These are phyloP conservation scores for Apostichopus leukothele DNA, from an alignment of 53 echinoderm and acorn worm genomes.

Conservation along the genomic window DNA sequence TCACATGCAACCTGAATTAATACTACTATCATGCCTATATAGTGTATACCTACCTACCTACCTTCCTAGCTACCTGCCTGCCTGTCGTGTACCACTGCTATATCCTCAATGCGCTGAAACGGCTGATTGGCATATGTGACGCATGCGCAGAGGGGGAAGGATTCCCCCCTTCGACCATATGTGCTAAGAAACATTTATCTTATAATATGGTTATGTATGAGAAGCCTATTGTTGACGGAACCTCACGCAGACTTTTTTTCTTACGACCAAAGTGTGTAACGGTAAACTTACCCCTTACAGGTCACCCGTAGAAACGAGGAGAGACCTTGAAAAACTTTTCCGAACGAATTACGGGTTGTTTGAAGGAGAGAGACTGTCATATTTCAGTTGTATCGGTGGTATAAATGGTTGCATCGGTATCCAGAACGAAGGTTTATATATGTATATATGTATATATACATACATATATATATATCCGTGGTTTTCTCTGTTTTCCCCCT, in stretches of 20 bases:
- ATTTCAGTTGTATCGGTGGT: conserved; percentile 2
- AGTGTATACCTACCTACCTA: neutral
- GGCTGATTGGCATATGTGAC: conserved; percentile 41
- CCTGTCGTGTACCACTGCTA: neutral
- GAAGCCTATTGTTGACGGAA: conserved; percentile 41
- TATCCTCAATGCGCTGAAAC: conserved; percentile 13
- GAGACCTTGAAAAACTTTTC: conserved; percentile 36
- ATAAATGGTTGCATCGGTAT: conserved; percentile 27
- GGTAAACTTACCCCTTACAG: conserved; percentile 48
- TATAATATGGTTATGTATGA: conserved; percentile 48
- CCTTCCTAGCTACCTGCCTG: neutral
- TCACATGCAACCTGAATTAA: conserved; percentile 31
- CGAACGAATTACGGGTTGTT: conserved; percentile 52
- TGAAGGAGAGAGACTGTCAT: conserved; percentile 26
- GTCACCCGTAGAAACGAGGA: conserved; percentile 31
- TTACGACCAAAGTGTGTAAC: conserved; percentile 37
- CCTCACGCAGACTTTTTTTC: conserved; percentile 40
- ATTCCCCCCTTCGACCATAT: conserved; percentile 18
- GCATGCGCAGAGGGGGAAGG: conserved; percentile 21
- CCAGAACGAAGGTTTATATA: neutral
- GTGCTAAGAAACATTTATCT: conserved; percentile 44
- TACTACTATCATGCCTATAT: conserved; percentile 9
- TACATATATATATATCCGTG: neutral
- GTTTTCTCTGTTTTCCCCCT: neutral
- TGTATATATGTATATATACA: no score